Base-by-base conservation (phyloP, 2,888 invertebrate species). In the Schrankia costaestrigalis region DNA sequence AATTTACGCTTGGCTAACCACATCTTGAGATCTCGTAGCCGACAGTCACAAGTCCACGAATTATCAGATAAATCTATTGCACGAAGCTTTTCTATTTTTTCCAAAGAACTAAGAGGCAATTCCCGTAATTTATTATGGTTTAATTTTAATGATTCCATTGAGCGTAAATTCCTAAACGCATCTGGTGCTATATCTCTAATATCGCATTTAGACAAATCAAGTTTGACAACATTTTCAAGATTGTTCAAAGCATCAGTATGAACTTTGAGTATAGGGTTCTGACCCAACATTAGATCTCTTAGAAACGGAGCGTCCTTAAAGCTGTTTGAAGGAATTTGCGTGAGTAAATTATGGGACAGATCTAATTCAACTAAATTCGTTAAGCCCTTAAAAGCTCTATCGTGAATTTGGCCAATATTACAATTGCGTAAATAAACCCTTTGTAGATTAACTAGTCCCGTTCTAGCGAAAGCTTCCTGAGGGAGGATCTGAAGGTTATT, bases 341-440 rank as follows among this genome's bases (percentile, higher is more conserved):
- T 93, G 41, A 97, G 90, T 62, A 94, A 89, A 89, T 97, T 97
- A 64, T 93, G 90, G 25, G 95, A 95, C 42, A 97, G 86, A 80
- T 97, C 97, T 71, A 97, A 88, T 81, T 97, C 97, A 42, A 97
- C 94, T 60, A 97, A 90, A 87, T 97, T 97, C 43, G 95, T 95
- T 37, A 97, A 89, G 37, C 95, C 95, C 62, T 92, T 91, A 74
- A 97, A 94, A 11, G 97, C 96, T 62, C 93, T 90, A 45, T 92
- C 91, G 67, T 97, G 94, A 75, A 97, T 95, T 81, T 94, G 94
- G 44, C 94, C 94, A 71, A 97, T 93, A 60, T 92, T 93, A 76
- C 97, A 97, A 70, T 90, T 93, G 46, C 93, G 91, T 68, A 97
- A 84, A 81, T 94, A 96, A 36, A 97, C 91, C 68, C 94, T 92